These are phyloP conservation scores for Odontamblyopus rebecca DNA, from an alignment of 2,797 vertebrate species.

Conservation along the genomic window DNA sequence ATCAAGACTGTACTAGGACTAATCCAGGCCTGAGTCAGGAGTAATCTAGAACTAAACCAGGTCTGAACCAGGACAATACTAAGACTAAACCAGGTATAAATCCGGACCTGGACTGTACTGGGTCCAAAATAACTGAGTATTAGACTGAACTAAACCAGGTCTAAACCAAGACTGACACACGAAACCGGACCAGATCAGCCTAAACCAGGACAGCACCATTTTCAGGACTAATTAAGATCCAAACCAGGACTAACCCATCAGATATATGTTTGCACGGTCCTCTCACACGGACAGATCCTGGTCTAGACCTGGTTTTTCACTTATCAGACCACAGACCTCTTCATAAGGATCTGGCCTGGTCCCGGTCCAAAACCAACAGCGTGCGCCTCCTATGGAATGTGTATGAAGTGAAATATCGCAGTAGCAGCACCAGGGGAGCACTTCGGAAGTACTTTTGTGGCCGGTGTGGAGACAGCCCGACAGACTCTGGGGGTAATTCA, in stretches of 20 bases:
- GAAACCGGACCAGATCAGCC: neutral
- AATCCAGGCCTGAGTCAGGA: no score
- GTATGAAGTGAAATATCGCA: constrained; percentile 7
- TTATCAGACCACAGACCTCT: neutral
- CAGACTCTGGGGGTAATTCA: neutral
- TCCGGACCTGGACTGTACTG: no score
- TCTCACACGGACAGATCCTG: neutral
- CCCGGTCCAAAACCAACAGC: neutral
- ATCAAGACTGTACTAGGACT: no score
- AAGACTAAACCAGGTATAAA: neutral
- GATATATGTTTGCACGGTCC: neutral
- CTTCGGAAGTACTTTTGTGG: constrained; percentile 1
- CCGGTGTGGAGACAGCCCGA: neutral
- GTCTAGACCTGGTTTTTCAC: neutral
- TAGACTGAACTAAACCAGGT: no score
- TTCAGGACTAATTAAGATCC: no score
- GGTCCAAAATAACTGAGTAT: no score
- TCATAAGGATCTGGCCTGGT: neutral
- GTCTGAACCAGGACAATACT: neutral
- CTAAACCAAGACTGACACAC: no score
- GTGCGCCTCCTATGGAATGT: constrained; percentile 2
- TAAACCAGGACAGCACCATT: neutral
- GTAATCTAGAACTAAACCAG: neutral
- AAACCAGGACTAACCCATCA: neutral
- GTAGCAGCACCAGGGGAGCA: constrained; percentile 6